Base-by-base conservation (phyloP, 1,140 invertebrate genomes). In the Manduca sexta region DNA sequence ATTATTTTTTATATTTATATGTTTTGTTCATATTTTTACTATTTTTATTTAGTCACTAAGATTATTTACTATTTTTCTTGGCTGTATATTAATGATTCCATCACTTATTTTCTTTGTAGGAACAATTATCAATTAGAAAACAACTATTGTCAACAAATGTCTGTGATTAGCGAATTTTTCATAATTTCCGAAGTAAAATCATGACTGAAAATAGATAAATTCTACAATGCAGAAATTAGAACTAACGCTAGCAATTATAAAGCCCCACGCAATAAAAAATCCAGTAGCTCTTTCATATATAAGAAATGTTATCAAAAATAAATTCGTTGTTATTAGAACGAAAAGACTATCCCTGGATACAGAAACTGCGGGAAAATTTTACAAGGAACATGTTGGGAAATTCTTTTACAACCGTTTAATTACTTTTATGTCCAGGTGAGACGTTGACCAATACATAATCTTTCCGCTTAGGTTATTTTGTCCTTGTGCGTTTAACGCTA, bases 391-490 rank as follows among this genome's bases (percentile, higher is more conserved):
- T 75, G 88, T 89, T 66, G 87, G 89, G 1, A 95, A 93, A 78
- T 97, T 97, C 84, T 98, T 97, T 85, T 97, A 92, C 64, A 93
- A 96, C 66, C 88, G 96, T 45, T 82, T 97, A 8, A 86, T 95
- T 1, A 94, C 92, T 17, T 96, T 96, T 65, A 97, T 97, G 93
- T 88, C 88, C 43, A 94, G 93, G 93, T 94, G 86, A 65, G 49
- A 30, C 45, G 5, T 7, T 15, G 14, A 15, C 16, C 2, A 14
- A 37, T 14, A 4, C 16, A 2, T 35, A 35, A 54, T 33, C 15
- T 35, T 18, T 44, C 26, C 4, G 35, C 12, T 10, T 38, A 29
- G 21, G 13, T n/a, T n/a, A n/a, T n/a, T n/a, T n/a, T n/a, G n/a
- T n/a, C n/a, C n/a, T n/a, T n/a, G n/a, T n/a, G n/a, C n/a, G n/a